These are phyloP conservation scores for Lagocephalus sceleratus DNA, from an alignment of 2,797 vertebrate genomes.

Conservation along the genomic window DNA sequence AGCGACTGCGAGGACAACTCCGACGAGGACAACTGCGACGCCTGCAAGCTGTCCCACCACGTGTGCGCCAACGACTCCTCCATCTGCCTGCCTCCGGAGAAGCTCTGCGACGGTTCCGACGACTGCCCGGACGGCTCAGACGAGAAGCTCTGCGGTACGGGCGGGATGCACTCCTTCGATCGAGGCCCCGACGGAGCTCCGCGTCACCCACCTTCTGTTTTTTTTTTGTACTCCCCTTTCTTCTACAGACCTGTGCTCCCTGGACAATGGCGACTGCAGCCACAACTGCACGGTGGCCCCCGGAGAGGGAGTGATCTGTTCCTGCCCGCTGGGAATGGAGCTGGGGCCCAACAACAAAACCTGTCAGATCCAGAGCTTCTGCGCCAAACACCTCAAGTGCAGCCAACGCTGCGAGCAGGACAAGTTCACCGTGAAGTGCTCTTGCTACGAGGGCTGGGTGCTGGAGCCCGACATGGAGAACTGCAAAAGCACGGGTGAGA, in stretches of 20 bases:
- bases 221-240: background rate
- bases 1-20: slow-evolving; percentile 96
- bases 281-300: slow-evolving; percentile 96
- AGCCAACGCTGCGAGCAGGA: slow-evolving; percentile 96
- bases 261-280: slow-evolving; percentile 91
- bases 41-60: slow-evolving; percentile 93
- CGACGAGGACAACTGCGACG: slow-evolving; percentile 93
- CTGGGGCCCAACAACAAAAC: slow-evolving; percentile 88
- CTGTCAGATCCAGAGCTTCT: slow-evolving; percentile 97
- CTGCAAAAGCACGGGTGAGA: slow-evolving; percentile 90
- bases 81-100: slow-evolving; percentile 90
- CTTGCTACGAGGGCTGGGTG: slow-evolving; percentile 94
- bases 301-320: slow-evolving; percentile 90
- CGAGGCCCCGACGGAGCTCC: background rate
- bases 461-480: slow-evolving; percentile 90
- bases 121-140: slow-evolving; percentile 94
- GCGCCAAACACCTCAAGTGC: slow-evolving; percentile 95
- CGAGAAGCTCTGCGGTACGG: slow-evolving; percentile 91
- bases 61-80: slow-evolving; percentile 91
- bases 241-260: slow-evolving; percentile 85
- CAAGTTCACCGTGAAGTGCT: slow-evolving; percentile 95
- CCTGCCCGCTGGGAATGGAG: slow-evolving; percentile 95
- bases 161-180: slow-evolving; percentile 14
- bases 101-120: slow-evolving; percentile 87
- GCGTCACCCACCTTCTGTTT: background rate